Conservation (phyloP, 2,113 vertebrate species). For the Mesembrinibis cayennensis region DNA sequence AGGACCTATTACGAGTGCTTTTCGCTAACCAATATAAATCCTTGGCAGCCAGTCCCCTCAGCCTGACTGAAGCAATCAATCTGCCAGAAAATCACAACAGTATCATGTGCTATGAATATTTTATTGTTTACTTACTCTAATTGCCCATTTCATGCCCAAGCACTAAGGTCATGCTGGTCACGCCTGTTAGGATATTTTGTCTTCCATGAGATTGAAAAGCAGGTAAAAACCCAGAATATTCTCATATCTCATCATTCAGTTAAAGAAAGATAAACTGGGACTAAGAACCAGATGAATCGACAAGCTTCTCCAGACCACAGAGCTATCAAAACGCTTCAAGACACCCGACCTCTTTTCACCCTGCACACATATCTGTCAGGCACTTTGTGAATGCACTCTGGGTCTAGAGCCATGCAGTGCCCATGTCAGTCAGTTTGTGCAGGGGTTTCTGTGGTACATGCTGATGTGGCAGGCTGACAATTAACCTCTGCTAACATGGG, state of each 20-base stretch:
- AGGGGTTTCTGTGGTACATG: not conserved
- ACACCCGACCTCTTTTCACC: not conserved
- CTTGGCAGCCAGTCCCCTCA: slow-evolving; percentile 15
- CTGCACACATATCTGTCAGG: not conserved
- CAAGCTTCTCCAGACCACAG: not conserved
- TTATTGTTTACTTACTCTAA: slow-evolving; percentile 53
- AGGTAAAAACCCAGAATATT: not conserved
- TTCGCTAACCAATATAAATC: not conserved
- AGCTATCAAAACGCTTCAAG: not conserved
- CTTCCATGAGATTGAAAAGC: not conserved
- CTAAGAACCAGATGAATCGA: not conserved
- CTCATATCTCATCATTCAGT: not conserved
- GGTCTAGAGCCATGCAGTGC: not conserved
- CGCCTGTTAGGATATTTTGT: not conserved
- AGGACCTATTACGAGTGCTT: slow-evolving; percentile 16
- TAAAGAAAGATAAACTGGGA: not conserved
- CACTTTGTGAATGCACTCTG: not conserved
- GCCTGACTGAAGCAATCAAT: slow-evolving; percentile 27
- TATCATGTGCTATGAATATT: slow-evolving; percentile 42
- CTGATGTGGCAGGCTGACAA: not conserved
- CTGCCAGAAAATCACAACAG: slow-evolving; percentile 27
- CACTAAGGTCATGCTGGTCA: not conserved
- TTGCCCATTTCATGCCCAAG: slow-evolving; percentile 12
- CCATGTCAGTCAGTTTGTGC: not conserved
- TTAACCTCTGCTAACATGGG: not conserved